Evolutionary conservation across 2,113 vertebrate species (phyloP), one percentile per base, ranked within the genome.

Genomic region (Irena cyanogastra): DNA sequence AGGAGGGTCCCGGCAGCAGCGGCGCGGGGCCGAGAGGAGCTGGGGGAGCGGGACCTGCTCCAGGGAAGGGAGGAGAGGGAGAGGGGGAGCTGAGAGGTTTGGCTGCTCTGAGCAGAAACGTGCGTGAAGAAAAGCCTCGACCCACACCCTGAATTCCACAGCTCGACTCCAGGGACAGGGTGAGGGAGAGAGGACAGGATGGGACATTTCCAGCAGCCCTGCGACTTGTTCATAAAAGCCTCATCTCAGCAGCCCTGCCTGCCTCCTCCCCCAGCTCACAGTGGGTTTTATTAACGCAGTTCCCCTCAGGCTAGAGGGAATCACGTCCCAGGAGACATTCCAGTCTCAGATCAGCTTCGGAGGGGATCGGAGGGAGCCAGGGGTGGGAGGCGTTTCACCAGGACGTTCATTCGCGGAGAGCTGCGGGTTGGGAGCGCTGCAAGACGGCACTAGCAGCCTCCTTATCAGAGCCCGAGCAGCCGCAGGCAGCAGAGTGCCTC

Each of bases 271-370:
- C 87, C 82, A 1, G 65, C 89, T 93, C 87, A 49, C 35, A 1
- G 59, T 54, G 79, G 75, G 37, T 77, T 94, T 95, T 90, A 86
- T 96, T 74, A 93, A 93, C 5, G 24, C 82, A 64, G 76, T 42
- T 84, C 35, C 94, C 96, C 95, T 94, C 44, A 60, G 93, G 96
- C 95, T 66, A 94, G 85, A 90, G 72, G 93, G 96, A 95, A 83
- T 87, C 79, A n/a, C 70, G 49, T 90, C 96, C 92, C 93, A 78
- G 79, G 87, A 93, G 93, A 96, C 94, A 95, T 96, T 97, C 96
- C 95, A 92, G 79, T 77, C 94, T 88, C 90, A 8, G 71, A 82
- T 70, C 64, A 1, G 64, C 90, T 95, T 90, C 14, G 35, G 78
- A 88, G 92, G 66, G 90, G 93, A 93, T 94, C 94, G 70, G 87